Conservation (phyloP, 2,888 invertebrate genomes). For the Gari tellinella region DNA sequence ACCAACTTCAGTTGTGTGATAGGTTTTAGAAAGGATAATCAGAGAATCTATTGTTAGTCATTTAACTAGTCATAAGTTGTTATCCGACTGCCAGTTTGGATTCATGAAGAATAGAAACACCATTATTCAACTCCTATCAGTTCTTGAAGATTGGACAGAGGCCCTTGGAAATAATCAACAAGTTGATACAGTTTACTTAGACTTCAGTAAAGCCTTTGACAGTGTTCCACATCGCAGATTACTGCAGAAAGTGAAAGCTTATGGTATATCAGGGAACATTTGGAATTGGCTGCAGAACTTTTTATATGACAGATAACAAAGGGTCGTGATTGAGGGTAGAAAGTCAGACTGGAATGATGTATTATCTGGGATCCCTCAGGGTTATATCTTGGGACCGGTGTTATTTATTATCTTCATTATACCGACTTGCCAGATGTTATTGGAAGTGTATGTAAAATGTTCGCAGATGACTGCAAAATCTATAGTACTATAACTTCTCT, state of each 20-base stretch:
- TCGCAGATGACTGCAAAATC: slow-evolving; percentile 28
- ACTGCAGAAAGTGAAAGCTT: neutral
- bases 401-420: slow-evolving; percentile 24
- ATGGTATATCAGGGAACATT: slow-evolving; percentile 6
- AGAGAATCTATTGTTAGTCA: neutral
- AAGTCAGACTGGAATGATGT: neutral
- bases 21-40: neutral
- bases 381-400: slow-evolving; percentile 8
- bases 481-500: slow-evolving; percentile 6
- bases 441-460: slow-evolving; percentile 9
- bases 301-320: slow-evolving; percentile 3
- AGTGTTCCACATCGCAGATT: slow-evolving; percentile 1
- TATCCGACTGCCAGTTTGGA: neutral
- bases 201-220: slow-evolving; percentile 10
- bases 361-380: slow-evolving; percentile 3
- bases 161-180: slow-evolving; percentile 2
- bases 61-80: neutral
- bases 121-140: neutral
- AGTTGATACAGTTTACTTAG: slow-evolving; percentile 6
- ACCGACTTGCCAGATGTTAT: slow-evolving; percentile 21
- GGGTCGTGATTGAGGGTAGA: neutral
- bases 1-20: neutral
- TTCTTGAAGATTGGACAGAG: slow-evolving; percentile 1
- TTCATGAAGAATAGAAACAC: neutral
- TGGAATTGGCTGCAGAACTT: slow-evolving; percentile 4